phyloP scores from a whole-genome alignment of 2,888 invertebrate genomes.

The Microchrysa polita region DNA sequence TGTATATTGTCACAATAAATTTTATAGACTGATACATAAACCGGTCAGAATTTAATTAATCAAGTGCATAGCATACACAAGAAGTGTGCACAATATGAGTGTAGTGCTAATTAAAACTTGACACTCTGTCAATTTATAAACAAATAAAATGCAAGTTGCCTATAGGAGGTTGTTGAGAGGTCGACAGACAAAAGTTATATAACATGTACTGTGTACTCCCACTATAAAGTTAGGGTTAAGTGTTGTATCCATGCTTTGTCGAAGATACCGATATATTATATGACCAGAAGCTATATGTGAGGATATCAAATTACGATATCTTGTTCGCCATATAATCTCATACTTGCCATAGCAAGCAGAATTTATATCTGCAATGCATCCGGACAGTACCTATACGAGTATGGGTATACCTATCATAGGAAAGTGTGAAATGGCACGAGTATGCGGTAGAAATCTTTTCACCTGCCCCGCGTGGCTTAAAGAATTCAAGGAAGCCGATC shows the following conservation, averaged over 20 bases:
- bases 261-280: not conserved
- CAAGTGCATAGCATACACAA: conserved; percentile 1
- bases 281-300: not conserved
- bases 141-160: not conserved
- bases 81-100: not conserved
- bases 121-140: not conserved
- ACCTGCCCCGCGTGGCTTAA: too few relatives aligned
- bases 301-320: conserved; percentile 1
- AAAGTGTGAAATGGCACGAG: not conserved
- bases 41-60: not conserved
- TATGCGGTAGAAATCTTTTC: too few relatives aligned
- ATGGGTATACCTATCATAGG: too few relatives aligned
- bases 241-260: not conserved
- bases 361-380: too few relatives aligned
- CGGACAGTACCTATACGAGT: too few relatives aligned
- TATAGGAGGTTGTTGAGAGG: not conserved
- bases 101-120: conserved; percentile 1
- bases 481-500: too few relatives aligned
- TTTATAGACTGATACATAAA: too few relatives aligned
- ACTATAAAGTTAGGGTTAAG: not conserved
- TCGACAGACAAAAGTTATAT: not conserved
- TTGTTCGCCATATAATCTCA: not conserved
- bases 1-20: not conserved
- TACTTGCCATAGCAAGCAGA: not conserved
- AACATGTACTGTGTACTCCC: not conserved